Evolutionary conservation across 2,113 vertebrate species (phyloP), one percentile per base, ranked within the genome.

Genomic region (Murina feae): DNA sequence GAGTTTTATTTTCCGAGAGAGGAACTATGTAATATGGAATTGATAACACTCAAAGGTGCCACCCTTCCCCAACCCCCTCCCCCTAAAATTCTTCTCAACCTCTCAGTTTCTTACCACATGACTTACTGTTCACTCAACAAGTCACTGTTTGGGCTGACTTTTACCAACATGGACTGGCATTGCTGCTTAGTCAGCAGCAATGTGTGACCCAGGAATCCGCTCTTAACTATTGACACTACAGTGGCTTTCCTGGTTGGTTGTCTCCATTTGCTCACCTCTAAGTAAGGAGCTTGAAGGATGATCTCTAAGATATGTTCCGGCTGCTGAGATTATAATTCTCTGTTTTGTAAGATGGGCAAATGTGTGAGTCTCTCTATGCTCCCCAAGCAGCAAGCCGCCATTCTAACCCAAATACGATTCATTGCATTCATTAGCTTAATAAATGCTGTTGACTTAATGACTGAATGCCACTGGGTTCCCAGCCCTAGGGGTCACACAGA

Each of bases 361-460:
- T 21, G n/a, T 49, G 16, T 23, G 32, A 85, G 53, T 39, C 47
- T 88, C 2, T 60, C 55, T 79, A 2, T 75, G 74, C 14, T n/a
- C 30, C 37, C 23, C 30, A 79, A 17, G 28, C 21, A 94, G 47
- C 42, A 51, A 58, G 55, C 42, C 30, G 30, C 84, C 49, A 42
- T 72, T 86, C 78, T 47, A 92, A 95, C 63, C 30, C 82, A 93
- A 55, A 95, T 74, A 85, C 30, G 58, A 87, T 71, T 85, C 69
- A 71, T 89, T 90, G 93, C 60, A 74, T 90, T 92, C 84, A 94
- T 91, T 74, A 87, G 60, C 78, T 95, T 93, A 80, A 80, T 90
- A 95, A 92, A 88, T 86, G 85, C 37, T 47, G 55, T 58, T 85
- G 92, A 85, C 82, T 91, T 88, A 81, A 95, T 94, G 78, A 92